Evolutionary conservation across 2,888 invertebrate genomes (phyloP), one percentile per base, ranked within the genome.

Genomic region (Epirrhoe tristata): DNA sequence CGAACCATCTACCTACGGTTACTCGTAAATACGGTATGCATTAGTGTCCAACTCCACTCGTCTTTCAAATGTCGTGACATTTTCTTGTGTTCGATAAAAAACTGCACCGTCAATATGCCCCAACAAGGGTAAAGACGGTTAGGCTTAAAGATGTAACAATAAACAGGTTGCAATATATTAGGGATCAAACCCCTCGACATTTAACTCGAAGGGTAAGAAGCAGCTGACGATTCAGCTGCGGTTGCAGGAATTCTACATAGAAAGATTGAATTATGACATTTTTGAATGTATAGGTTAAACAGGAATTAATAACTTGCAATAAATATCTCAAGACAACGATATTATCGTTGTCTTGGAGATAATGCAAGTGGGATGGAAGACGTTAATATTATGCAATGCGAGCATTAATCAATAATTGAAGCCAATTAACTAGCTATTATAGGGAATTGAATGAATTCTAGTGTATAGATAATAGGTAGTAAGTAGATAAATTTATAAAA

Each of bases 191-290:
- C 68, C 64, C 64, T 67, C 50, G 51, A 43, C 54, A 56, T 64
- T 63, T 48, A 61, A 64, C 58, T 55, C 14, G 63, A 58, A 65
- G 68, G 68, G 68, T 64, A 54, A 55, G 32, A 54, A 32, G 64
- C 68, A 68, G 68, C 64, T 68, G 68, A 50, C 36, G 51, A 31
- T 55, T 17, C 68, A 68, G 64, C 68, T 68, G 68, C 66, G 58
- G 55, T 55, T 52, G 56, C 46, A 36, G 39, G 36, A 52, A 53
- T 52, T 58, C 51, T 53, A 43, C 57, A 53, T 63, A 55, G 52
- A 66, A 66, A 56, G 48, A 43, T 2, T 24, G 12, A 12, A 2
- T 12, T 12, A 12, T 12, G 12, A 7, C 10, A 8, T 39, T 39
- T 39, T 43, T 0, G 12, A 43, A 43, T 43, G 39, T 24, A 24